These are phyloP conservation scores for Spodoptera littoralis DNA, from an alignment of 2,888 invertebrate genomes.

Conservation along the genomic window DNA sequence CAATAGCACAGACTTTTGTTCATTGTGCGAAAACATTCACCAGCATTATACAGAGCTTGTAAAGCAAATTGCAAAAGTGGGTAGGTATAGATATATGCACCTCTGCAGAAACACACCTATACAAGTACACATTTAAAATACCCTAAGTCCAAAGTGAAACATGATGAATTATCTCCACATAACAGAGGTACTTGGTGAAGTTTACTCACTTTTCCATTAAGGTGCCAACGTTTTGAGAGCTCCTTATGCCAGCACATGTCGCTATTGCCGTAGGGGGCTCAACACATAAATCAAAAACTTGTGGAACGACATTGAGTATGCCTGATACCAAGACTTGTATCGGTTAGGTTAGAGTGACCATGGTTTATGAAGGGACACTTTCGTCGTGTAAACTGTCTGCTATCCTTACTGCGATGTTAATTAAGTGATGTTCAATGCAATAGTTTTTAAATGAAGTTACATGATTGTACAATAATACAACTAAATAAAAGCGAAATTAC, in stretches of 20 bases:
- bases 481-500: no score
- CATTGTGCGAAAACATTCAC: no score
- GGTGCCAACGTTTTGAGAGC: constrained; percentile 32
- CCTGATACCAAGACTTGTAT: constrained; percentile 49
- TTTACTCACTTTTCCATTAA: constrained; percentile 52
- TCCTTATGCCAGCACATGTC: constrained; percentile 36
- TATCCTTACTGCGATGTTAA: no score
- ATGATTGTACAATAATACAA: no score
- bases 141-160: constrained; percentile 15
- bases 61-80: no score
- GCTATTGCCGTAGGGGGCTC: constrained; percentile 40
- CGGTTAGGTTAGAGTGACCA: constrained; percentile 41
- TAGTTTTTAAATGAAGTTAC: no score
- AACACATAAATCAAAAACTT: constrained; percentile 80
- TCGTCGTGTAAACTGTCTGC: not conserved
- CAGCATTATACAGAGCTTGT: no score
- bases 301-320: constrained; percentile 69
- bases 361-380: not conserved
- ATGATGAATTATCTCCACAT: constrained; percentile 41
- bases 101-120: constrained; percentile 1
- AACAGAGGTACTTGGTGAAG: constrained; percentile 43
- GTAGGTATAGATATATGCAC: no score
- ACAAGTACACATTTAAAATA: constrained; percentile 3
- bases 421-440: no score
- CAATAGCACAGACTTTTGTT: no score